Percentiles rank a stretch among this genome's conserved stretches.
phyloP scores from a whole-genome alignment of 2,888 invertebrate genomes.

The Pimpla rufipes region DNA sequence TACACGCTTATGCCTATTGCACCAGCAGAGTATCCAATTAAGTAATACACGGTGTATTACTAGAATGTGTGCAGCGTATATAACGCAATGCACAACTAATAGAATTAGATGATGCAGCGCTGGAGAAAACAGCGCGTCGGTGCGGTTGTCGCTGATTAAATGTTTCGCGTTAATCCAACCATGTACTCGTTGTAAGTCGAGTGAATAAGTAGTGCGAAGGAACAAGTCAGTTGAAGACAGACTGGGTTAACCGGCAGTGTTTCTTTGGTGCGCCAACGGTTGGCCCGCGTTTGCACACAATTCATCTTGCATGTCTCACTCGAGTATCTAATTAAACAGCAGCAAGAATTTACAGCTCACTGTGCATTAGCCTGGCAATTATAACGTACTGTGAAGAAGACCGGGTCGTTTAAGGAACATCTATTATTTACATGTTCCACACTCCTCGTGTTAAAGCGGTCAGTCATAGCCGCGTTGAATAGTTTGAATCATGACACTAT shows the following conservation, averaged over 20 bases:
- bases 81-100: conserved; percentile 36
- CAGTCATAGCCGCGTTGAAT: no score
- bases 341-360: conserved; percentile 28
- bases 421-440: no score
- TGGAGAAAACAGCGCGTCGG: not conserved
- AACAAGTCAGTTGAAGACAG: conserved; percentile 54
- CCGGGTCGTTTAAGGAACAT: conserved; percentile 14
- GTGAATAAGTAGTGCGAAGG: conserved; percentile 34
- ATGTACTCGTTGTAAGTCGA: conserved; percentile 46
- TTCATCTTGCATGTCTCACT: conserved; percentile 28
- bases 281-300: conserved; percentile 9
- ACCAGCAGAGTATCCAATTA: conserved; percentile 47
- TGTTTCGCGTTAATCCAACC: conserved; percentile 52
- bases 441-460: no score
- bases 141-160: conserved; percentile 60
- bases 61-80: conserved; percentile 29
- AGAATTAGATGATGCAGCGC: conserved; percentile 58
- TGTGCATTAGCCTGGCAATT: conserved; percentile 11
- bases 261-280: conserved; percentile 41
- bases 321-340: conserved; percentile 51
- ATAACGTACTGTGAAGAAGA: conserved; percentile 5
- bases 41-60: conserved; percentile 31
- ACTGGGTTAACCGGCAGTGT: conserved; percentile 5
- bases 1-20: conserved; percentile 3
- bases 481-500: no score